Evolutionary conservation across 2,113 vertebrate species (phyloP).

Genomic region (Mesembrinibis cayennensis): DNA sequence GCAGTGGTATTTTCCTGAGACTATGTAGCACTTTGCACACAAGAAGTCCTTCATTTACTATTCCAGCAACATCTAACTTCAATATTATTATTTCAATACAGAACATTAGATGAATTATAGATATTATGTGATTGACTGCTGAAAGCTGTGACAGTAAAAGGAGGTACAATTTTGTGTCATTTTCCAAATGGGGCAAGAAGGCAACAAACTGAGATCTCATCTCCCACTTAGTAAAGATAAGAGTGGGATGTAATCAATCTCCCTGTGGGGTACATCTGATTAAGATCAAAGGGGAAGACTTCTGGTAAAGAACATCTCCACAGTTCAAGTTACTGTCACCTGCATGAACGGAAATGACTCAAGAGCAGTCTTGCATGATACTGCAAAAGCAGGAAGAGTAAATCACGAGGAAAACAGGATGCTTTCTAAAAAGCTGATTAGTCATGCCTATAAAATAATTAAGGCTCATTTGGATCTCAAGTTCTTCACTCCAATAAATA

Average conservation of each 20-base stretch:
- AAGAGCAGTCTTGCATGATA: conserved; percentile 59
- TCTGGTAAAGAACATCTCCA: conserved; percentile 51
- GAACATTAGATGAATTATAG: neutral
- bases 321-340: conserved; percentile 63
- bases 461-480: conserved; percentile 19
- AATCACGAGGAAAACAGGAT: conserved; percentile 57
- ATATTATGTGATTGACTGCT: neutral
- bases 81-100: neutral
- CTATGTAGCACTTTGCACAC: neutral
- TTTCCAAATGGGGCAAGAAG: neutral
- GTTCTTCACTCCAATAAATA: conserved; percentile 34
- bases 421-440: conserved; percentile 49
- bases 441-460: conserved; percentile 59
- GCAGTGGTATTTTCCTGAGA: neutral
- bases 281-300: conserved; percentile 71
- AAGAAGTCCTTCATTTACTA: neutral
- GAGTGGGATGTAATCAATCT: conserved; percentile 2
- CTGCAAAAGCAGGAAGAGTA: conserved; percentile 38
- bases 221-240: conserved; percentile 63
- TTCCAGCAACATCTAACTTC: neutral
- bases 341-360: conserved; percentile 62
- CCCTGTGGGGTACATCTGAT: conserved; percentile 14
- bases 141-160: neutral
- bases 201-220: conserved; percentile 45
- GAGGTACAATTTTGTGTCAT: neutral